phyloP scores from a whole-genome alignment of 2,888 invertebrate species.

The Allacma fusca region DNA sequence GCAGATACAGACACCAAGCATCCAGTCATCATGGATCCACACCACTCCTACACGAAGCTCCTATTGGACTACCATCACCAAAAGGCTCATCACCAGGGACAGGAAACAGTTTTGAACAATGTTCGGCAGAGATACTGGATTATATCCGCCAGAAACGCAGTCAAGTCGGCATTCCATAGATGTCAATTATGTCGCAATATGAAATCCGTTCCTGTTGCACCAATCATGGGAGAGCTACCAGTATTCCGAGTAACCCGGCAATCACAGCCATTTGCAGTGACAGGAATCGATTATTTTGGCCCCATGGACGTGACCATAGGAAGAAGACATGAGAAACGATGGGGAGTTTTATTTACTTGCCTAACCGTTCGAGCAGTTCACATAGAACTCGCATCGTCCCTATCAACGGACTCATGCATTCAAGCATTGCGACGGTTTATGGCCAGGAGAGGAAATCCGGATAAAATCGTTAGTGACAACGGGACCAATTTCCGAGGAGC shows the following conservation, averaged over 20 bases:
- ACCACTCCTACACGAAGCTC: not conserved
- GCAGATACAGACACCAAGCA: not conserved
- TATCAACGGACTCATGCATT: conserved; percentile 11
- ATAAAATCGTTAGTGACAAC: not conserved
- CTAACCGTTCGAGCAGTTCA: not conserved
- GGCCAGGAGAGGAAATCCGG: not conserved
- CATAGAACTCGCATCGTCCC: not conserved
- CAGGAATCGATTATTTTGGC: conserved; percentile 52
- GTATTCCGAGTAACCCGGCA: conserved; percentile 50
- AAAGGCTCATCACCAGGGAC: conserved; percentile 22
- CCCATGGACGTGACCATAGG: conserved; percentile 41
- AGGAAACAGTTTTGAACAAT: conserved; percentile 33
- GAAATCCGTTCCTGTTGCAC: conserved; percentile 49
- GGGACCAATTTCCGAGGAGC: conserved; percentile 13
- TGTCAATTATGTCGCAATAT: conserved; percentile 46
- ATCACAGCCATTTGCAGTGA: conserved; percentile 59
- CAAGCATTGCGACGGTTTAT: conserved; percentile 8
- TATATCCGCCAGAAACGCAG: conserved; percentile 17
- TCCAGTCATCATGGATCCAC: conserved; percentile 26
- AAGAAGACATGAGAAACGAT: conserved; percentile 38
- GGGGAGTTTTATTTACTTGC: conserved; percentile 24
- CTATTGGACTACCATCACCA: conserved; percentile 10
- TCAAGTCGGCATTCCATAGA: conserved; percentile 24
- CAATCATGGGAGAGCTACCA: conserved; percentile 62
- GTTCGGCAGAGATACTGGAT: conserved; percentile 40